Evolutionary conservation across 2,888 invertebrate species (phyloP), one percentile per base, ranked within the genome.

Genomic region (Exephanes ischioxanthus): DNA sequence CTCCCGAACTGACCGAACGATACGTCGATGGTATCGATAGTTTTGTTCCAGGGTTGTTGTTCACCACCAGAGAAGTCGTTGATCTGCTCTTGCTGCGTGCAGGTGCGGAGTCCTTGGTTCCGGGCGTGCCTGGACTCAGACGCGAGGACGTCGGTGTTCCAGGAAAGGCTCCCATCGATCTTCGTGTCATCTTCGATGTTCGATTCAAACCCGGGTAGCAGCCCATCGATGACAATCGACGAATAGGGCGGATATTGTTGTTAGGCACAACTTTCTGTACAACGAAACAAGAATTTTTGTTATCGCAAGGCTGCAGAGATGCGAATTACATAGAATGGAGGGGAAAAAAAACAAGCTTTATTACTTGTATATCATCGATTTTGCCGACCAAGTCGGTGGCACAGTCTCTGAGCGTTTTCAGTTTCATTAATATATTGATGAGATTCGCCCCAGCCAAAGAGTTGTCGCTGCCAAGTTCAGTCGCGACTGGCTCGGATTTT

Each of bases 101-200:
- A 30, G 61, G 19, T 30, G 19, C 37, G 22, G 37, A 30, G 53
- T 66, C 33, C 53, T 68, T 58, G 33, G 81, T 58, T 71, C 87
- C 58, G 6, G 22, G 37, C 78, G 84, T 45, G 71, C 71, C 55
- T 0, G 68, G 81, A 55, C 82, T 84, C 66, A 80, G 37, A 67
- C 88, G 87, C 58, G 90, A 89, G 4, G 89, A 87, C 0, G 89
- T 88, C 16, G 90, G 89, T 19, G 90, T 90, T 2, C 84, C 88
- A 14, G 88, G 84, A 7, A 87, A 77, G 2, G 41, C 71, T 3
- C 61, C 78, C 19, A 76, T 63, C 11, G 85, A 61, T 30, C 87
- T 85, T 66, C 86, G 86, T 14, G 75, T 73, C 41, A 80, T 61
- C 63, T 87, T 89, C 19, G 83, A 73, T 2, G 80, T 33, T 3